Evolutionary conservation across 2,797 vertebrate species (phyloP).

Genomic region (Moxostoma hubbsi): DNA sequence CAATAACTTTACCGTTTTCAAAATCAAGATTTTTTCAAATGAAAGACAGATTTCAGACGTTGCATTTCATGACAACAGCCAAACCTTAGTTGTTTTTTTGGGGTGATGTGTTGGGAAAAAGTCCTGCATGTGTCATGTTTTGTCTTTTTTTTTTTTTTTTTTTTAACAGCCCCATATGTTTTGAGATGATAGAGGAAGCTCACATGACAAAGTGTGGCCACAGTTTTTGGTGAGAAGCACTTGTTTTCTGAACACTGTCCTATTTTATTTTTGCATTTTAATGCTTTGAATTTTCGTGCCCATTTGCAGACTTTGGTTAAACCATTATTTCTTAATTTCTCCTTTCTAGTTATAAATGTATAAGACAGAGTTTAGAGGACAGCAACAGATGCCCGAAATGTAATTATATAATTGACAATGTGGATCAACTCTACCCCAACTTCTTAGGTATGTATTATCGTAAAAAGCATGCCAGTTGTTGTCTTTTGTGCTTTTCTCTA

Average conservation of each 20-base stretch:
- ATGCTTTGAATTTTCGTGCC: neutral
- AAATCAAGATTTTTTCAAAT: too few relatives aligned
- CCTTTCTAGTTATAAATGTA: constrained; percentile 91
- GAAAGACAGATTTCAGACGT: neutral
- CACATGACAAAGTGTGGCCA: constrained; percentile 99
- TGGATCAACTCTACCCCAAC: constrained; percentile 98
- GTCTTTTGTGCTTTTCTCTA: neutral
- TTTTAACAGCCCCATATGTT: constrained; percentile 93
- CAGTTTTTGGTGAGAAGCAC: constrained; percentile 92
- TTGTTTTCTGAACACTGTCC: neutral
- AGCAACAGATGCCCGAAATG: constrained; percentile 99
- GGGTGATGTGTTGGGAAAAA: neutral
- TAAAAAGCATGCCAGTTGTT: neutral
- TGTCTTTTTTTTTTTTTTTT: constrained; percentile 17
- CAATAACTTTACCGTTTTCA: too few relatives aligned
- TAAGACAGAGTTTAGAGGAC: constrained; percentile 97
- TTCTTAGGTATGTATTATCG: constrained; percentile 87
- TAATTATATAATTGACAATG: constrained; percentile 97
- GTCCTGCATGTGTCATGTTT: neutral
- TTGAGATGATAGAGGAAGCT: constrained; percentile 99
- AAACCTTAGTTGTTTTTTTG: neutral
- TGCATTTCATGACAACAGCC: neutral
- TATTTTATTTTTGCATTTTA: neutral
- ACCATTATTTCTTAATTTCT: constrained; percentile 37
- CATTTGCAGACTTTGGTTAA: neutral